Evolutionary conservation across 2,797 vertebrate genomes (phyloP), one percentile per base, ranked within the genome.

Genomic region (Malurus leucopterus): DNA sequence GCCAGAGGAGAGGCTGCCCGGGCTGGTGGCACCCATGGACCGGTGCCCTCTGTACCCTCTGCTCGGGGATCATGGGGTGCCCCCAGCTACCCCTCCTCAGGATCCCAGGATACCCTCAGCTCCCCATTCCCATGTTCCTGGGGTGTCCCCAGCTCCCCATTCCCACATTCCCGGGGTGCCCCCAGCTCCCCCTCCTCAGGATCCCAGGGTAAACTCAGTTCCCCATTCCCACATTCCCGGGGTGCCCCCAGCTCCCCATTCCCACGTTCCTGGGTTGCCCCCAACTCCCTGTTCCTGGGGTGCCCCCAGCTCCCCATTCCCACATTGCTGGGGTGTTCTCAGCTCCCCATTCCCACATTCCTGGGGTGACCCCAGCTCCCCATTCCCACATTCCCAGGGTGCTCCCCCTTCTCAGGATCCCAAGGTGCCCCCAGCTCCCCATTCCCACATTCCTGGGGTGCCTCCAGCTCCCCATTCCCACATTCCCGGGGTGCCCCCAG

Each of bases 371-470:
- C 76, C 86, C 73, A 38, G 86, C 86, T 84, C 90, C 88, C 83
- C 32, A 0, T 95, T 95, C 96, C 77, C 38, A 38, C 65, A 67
- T 94, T 41, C 41, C 78, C 88, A 81, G 87, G 74, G 91, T 38
- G 89, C 91, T 94, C 92, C 8, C 92, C 88, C 82, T 95, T 96
- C 96, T 96, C 36, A 57, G 63, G 83, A 94, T 94, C 72, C 78
- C 89, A 81, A 86, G 72, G 90, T 34, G 44, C 88, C 69, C 83
- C 86, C 75, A 53, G 91, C 92, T 94, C 91, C 92, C 88, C 76
- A 73, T 95, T 18, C 40, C 73, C 38, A 61, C 62, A 81, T 93
- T 94, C 72, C 78, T 88, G 81, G 87, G 74, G 90, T 32, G 46
- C 86, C 68, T 81, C 85, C 75, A 49, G 89, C 90, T 94, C 92